Evolutionary conservation across 1,140 invertebrate genomes (phyloP), one percentile per base, ranked within the genome.

Genomic region (Epicauta chinensis): DNA sequence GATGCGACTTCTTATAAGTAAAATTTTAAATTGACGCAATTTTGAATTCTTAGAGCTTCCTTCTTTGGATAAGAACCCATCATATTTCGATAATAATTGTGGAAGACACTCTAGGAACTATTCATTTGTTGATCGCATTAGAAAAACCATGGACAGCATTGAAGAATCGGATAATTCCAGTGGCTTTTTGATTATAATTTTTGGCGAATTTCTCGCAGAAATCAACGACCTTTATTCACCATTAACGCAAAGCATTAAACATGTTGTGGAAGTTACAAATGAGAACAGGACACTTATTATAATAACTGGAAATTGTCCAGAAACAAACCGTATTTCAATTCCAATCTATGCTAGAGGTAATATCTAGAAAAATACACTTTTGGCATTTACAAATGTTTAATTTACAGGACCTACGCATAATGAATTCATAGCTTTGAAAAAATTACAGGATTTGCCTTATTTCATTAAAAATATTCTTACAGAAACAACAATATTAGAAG

Each of bases 241-340:
- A 31, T 34, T 65, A 23, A 45, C 59, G 11, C 61, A 63, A 51
- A 59, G 59, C 47, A 47, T 65, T 7, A 65, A 65, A 43, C 49
- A 63, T 44, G 50, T 63, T 2, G 40, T 53, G 0, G 63, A 65
- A 47, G 57, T 50, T 10, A 58, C 59, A 2, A 50, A 59, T 30
- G 9, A 43, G 2, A 29, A 58, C 10, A 52, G 55, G 6, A 63
- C 60, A 10, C 38, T 63, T 12, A 55, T 63, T 17, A 45, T 63
- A 32, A 17, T 65, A 0, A 62, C 63, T 12, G 56, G 61, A 36
- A 29, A 34, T 7, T 61, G 60, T 49, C 60, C 60, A 14, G 31
- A 36, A 11, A 13, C 16, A 2, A 9, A 17, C 16, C 17, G 40
- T 12, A 16, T 16, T 13, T 12, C 9, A 15, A 39, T 49, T 31